Conservation (phyloP, 2,888 invertebrate genomes). For the Patella pellucida region DNA sequence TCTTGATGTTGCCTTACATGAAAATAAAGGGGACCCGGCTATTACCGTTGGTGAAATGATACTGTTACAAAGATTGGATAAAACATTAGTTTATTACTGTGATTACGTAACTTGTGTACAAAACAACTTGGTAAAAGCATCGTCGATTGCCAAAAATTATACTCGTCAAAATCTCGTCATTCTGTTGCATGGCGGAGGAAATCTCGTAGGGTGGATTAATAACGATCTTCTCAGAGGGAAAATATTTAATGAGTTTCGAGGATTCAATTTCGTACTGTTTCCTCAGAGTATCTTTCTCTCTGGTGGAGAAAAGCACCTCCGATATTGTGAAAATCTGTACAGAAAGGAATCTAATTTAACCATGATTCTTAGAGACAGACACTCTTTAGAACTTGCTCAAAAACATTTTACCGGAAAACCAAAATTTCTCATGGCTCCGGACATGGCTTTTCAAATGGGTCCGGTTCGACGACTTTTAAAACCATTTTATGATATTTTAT, state of each 20-base stretch:
- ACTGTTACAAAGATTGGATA: conserved; percentile 24
- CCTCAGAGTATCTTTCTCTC: neutral
- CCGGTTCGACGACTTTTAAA: conserved; percentile 28
- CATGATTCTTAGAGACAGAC: neutral
- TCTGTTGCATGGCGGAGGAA: conserved; percentile 43
- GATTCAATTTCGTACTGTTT: neutral
- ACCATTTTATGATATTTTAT: conserved; percentile 37
- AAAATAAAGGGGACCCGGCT: no score
- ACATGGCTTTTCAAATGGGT: no score
- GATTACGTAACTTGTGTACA: neutral
- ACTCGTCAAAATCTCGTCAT: conserved; percentile 30
- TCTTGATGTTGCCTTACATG: conserved; percentile 34
- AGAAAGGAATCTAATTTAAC: neutral
- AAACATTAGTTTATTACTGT: conserved; percentile 26
- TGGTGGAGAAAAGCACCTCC: neutral
- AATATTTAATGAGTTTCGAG: neutral
- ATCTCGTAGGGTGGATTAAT: conserved; percentile 13
- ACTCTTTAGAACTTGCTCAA: conserved; percentile 15
- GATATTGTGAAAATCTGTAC: conserved; percentile 2
- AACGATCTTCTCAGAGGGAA: neutral
- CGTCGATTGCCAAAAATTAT: conserved; percentile 3
- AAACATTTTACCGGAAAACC: conserved; percentile 18
- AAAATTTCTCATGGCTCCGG: conserved; percentile 32
- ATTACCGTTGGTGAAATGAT: conserved; percentile 36
- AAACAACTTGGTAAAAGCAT: neutral